Conservation (phyloP, 2,113 vertebrate genomes). For the Lophochroa leadbeateri region DNA sequence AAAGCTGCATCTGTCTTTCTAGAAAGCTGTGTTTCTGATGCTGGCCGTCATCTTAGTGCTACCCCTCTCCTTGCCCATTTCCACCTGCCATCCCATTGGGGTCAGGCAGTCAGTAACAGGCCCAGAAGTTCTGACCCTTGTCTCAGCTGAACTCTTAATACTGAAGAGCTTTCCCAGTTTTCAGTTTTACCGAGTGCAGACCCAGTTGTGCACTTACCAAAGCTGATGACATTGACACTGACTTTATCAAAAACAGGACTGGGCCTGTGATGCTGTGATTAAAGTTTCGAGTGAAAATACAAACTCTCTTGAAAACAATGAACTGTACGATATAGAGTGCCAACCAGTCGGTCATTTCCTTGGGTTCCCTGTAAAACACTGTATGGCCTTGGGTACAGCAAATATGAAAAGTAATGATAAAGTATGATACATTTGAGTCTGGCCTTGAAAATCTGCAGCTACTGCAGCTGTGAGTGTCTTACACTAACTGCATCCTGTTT, state of each 20-base stretch:
- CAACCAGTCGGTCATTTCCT: conserved; percentile 17
- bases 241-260: neutral
- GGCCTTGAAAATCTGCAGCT: conserved; percentile 45
- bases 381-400: conserved; percentile 15
- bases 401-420: conserved; percentile 32
- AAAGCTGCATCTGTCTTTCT: neutral
- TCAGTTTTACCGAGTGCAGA: neutral
- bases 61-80: neutral
- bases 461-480: conserved; percentile 33
- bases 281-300: neutral
- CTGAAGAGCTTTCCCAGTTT: neutral
- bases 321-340: neutral
- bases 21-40: neutral
- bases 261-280: neutral
- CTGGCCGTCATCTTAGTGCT: neutral
- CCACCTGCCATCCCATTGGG: neutral
- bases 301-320: conserved; percentile 19
- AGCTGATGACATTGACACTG: neutral
- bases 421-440: neutral
- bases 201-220: neutral
- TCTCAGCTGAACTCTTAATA: neutral
- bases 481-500: conserved; percentile 34
- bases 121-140: neutral
- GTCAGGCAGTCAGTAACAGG: neutral
- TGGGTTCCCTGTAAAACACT: neutral